phyloP scores from a whole-genome alignment of 2,888 invertebrate genomes.

The Hemaris fuciformis region DNA sequence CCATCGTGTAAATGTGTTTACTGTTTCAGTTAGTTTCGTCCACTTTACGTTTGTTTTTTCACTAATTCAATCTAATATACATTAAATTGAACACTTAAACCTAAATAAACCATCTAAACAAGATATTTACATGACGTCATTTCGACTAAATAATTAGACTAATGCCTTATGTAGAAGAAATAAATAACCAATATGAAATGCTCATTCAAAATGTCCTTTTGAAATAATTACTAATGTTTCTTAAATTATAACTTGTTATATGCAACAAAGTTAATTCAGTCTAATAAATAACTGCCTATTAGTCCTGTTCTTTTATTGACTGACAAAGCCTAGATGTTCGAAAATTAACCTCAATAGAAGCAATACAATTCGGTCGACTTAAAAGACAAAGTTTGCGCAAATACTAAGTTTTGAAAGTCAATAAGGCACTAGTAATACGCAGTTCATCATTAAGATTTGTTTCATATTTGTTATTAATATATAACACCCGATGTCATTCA shows the following conservation, averaged over 20 bases:
- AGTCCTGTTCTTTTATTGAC: constrained; percentile 55
- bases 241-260: constrained; percentile 64
- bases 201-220: constrained; percentile 70
- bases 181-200: constrained; percentile 81
- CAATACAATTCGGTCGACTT: not conserved
- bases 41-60: constrained; percentile 40
- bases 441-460: constrained; percentile 52
- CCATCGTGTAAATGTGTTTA: constrained; percentile 54
- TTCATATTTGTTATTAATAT: constrained; percentile 71
- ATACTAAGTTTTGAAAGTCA: constrained; percentile 65
- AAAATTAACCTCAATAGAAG: constrained; percentile 8
- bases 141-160: constrained; percentile 78
- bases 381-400: constrained; percentile 4
- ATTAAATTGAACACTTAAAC: constrained; percentile 77
- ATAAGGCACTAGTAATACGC: constrained; percentile 71
- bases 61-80: constrained; percentile 73
- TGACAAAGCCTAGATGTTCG: constrained; percentile 48
- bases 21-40: constrained; percentile 46
- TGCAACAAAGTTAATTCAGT: constrained; percentile 71
- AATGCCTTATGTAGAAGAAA: constrained; percentile 74
- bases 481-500: constrained; percentile 51
- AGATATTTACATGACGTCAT: constrained; percentile 77
- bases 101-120: constrained; percentile 78
- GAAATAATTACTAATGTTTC: constrained; percentile 66
- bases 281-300: constrained; percentile 67